phyloP scores from a whole-genome alignment of 2,113 vertebrate species.

The Fukomys damarensis region DNA sequence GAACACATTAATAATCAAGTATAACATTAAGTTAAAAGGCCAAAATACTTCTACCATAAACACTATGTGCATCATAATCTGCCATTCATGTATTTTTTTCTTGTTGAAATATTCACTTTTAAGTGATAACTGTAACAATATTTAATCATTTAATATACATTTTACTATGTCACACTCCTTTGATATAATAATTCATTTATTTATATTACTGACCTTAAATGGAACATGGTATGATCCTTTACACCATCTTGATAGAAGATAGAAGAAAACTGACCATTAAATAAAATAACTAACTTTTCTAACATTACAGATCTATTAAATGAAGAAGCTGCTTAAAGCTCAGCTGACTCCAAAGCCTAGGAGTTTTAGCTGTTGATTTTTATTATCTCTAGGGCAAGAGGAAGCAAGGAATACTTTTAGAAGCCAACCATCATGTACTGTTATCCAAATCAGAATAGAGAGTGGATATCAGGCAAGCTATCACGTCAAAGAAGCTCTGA shows the following conservation, averaged over 20 bases:
- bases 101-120: background rate
- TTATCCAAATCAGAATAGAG: background rate
- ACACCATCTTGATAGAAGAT: background rate
- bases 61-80: background rate
- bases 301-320: background rate
- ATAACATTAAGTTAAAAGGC: background rate
- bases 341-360: background rate
- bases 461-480: background rate
- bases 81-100: background rate
- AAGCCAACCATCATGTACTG: background rate
- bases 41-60: background rate
- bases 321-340: background rate
- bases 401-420: background rate
- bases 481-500: background rate
- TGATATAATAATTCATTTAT: background rate
- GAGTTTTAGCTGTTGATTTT: background rate
- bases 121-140: background rate
- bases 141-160: background rate
- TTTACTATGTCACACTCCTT: background rate
- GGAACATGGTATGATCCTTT: background rate
- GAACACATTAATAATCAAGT: background rate
- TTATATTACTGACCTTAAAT: background rate
- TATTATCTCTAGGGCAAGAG: background rate
- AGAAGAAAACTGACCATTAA: background rate
- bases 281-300: background rate